Base-by-base conservation (phyloP, 2,797 vertebrate species). In the Acrossocheilus wenchowensis region DNA sequence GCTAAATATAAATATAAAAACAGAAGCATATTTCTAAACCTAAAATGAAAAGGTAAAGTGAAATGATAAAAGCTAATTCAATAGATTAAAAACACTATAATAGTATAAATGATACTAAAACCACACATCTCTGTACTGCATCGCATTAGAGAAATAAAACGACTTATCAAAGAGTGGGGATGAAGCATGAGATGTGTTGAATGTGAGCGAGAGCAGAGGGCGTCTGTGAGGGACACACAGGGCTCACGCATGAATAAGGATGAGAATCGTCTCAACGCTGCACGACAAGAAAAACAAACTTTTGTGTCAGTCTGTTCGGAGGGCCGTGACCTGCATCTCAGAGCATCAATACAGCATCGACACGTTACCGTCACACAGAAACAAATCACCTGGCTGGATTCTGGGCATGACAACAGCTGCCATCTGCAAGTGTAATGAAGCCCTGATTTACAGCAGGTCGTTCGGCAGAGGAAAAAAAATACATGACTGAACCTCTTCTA, bases 401-500 rank as follows among this genome's bases (percentile, higher is more conserved):
- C 77, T n/a, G 54, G 50, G 57, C 75, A 34, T 41, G 68, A 64
- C 68, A 88, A 85, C 52, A 72, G 75, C 19, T 62, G 73, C 80
- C 86, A 87, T 88, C 82, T 88, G 85, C 41, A 36, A 41, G 50
- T 5, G 64, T 52, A 74, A 87, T 77, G 66, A 85, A 90, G 34
- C 77, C 36, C 69, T 78, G 43, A 69, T 48, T 30, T 57, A 82
- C 1, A 30, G 23, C 34, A 41, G 43, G 80, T 15, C 1, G 60
- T 6, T 2, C 45, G 23, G 73, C 5, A 6, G 64, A 71, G 39
- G 7, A 68, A 21, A 19, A 43, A 72, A 34, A 48, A 64, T 15
- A 23, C 19, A 78, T 14, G 26, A 48, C 34, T 34, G 7, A 50
- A 69, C 15, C 36, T 12, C 17, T 41, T 43, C 3, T 14, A 26